Conservation (phyloP, 2,888 invertebrate species). For the Leptodirus hochenwartii region DNA sequence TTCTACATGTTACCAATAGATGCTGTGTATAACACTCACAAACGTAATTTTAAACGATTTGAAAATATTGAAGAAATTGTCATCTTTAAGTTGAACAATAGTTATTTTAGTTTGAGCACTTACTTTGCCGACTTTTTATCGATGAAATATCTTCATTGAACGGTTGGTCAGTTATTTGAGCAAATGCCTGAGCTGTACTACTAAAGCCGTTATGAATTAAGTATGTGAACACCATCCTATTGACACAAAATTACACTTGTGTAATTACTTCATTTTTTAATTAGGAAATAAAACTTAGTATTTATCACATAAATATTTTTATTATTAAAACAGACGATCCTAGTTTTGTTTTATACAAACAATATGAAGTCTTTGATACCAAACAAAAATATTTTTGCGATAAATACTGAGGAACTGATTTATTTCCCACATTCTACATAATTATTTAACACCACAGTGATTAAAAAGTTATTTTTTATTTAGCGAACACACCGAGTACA, state of each 20-base stretch:
- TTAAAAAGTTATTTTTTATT: no score
- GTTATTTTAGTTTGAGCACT: slow-evolving; percentile 21
- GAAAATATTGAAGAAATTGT: no score
- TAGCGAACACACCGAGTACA: slow-evolving; percentile 8
- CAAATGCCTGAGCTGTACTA: slow-evolving; percentile 89
- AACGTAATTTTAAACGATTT: no score
- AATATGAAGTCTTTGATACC: no score
- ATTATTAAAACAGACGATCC: neutral
- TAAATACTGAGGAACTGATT: no score
- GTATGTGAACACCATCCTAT: slow-evolving; percentile 91
- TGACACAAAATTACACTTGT: slow-evolving; percentile 16
- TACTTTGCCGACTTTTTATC: slow-evolving; percentile 93
- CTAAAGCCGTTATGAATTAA: slow-evolving; percentile 97
- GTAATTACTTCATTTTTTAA: neutral
- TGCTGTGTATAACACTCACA: no score
- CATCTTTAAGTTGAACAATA: no score
- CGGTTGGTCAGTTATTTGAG: slow-evolving; percentile 72
- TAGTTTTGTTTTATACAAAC: no score
- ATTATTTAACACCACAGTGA: no score
- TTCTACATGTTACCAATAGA: no score
- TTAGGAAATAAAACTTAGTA: slow-evolving; percentile 4
- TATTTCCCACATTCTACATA: no score
- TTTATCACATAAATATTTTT: slow-evolving; percentile 1
- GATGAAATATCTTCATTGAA: slow-evolving; percentile 85
- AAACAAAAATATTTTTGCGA: no score